Evolutionary conservation across 64 coral and sea anemone genomes (phyloP).

Genomic region (Hydrozoanthus tunicans): DNA sequence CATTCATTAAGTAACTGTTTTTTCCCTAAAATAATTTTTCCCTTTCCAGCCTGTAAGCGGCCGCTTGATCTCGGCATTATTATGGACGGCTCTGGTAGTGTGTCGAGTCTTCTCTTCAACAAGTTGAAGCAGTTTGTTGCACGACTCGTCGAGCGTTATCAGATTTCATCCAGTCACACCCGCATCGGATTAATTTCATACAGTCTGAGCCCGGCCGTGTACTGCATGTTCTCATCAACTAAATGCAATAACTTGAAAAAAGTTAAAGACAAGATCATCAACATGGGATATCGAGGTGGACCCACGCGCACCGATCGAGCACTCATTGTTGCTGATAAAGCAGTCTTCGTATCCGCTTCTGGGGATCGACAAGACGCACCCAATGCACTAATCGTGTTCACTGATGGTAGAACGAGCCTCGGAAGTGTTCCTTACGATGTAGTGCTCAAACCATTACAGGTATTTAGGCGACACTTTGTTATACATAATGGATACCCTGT

Average conservation of each 20-base stretch:
- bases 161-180: slow-evolving; percentile 13
- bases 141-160: slow-evolving; percentile 16
- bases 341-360: neutral
- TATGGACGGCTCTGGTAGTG: slow-evolving; percentile 46
- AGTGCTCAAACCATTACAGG: slow-evolving; percentile 14
- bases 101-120: neutral
- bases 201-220: slow-evolving; percentile 8
- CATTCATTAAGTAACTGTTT: neutral
- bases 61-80: slow-evolving; percentile 52
- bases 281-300: slow-evolving; percentile 11
- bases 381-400: slow-evolving; percentile 31
- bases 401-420: slow-evolving; percentile 31
- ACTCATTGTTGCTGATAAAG: neutral
- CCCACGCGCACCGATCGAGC: slow-evolving; percentile 39
- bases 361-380: slow-evolving; percentile 22
- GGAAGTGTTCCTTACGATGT: slow-evolving; percentile 14
- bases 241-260: slow-evolving; percentile 7
- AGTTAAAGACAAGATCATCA: slow-evolving; percentile 31
- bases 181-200: slow-evolving; percentile 28
- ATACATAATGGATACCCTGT: too few species aligned
- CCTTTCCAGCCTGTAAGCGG: slow-evolving; percentile 29
- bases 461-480: neutral
- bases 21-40: neutral
- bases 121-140: slow-evolving; percentile 22
- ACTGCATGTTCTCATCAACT: slow-evolving; percentile 43